A percentile compares a stretch with the other conserved stretches of the same genome.
These are phyloP conservation scores for Pseudomyrmex concolor DNA, from an alignment of 1,140 invertebrate genomes.

Conservation along the genomic window DNA sequence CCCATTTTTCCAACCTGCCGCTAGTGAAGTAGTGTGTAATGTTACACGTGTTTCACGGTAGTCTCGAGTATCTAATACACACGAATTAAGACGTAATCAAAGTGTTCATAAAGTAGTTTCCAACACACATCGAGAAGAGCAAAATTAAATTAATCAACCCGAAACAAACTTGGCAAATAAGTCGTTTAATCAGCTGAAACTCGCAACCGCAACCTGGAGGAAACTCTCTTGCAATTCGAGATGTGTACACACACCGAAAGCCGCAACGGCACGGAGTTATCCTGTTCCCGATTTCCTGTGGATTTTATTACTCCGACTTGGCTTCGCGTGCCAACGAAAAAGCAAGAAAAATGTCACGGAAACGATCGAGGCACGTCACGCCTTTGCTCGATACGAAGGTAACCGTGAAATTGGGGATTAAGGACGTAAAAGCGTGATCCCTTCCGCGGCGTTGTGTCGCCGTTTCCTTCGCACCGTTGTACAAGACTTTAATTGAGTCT, in stretches of 20 bases:
- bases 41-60: too few species aligned
- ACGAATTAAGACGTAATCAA: too few species aligned
- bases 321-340: slow-evolving; percentile 53
- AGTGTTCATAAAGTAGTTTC: too few species aligned
- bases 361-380: slow-evolving; percentile 65
- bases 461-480: slow-evolving; percentile 3
- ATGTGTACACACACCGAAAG: slow-evolving; percentile 14
- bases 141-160: slow-evolving; percentile 9
- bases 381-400: slow-evolving; percentile 65
- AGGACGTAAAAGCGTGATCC: slow-evolving; percentile 43
- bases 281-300: slow-evolving; percentile 60
- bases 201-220: slow-evolving; percentile 5
- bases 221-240: slow-evolving; percentile 12
- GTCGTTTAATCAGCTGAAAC: slow-evolving; percentile 32
- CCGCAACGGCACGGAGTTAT: slow-evolving; percentile 32
- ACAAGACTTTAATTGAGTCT: slow-evolving; percentile 69
- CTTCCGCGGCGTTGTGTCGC: slow-evolving; percentile 13
- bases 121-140: too few species aligned
- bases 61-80: too few species aligned
- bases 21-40: too few species aligned
- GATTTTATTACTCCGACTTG: slow-evolving; percentile 54
- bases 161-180: slow-evolving; percentile 28
- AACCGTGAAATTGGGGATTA: slow-evolving; percentile 71
- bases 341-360: slow-evolving; percentile 67
- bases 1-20: too few species aligned